A percentile compares a stretch with the other conserved stretches of the same genome.
Conservation (phyloP, 2,113 vertebrate genomes). For the Nothocercus julius region DNA sequence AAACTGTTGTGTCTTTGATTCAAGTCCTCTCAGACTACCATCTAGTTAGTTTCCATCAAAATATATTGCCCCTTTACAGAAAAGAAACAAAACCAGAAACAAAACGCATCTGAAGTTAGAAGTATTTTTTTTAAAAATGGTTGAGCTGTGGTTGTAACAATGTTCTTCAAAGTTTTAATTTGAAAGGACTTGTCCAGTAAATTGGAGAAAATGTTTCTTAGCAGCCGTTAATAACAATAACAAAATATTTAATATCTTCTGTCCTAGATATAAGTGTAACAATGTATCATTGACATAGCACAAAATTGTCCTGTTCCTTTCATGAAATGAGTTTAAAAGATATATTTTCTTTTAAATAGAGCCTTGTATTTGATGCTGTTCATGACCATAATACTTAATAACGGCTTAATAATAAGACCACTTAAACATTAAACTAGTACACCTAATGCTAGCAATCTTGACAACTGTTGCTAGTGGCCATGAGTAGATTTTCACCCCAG, state of each 20-base stretch:
- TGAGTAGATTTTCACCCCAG: neutral
- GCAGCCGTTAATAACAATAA: neutral
- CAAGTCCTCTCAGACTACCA: neutral
- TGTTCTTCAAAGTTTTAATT: neutral
- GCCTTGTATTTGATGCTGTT: neutral
- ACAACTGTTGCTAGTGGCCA: neutral
- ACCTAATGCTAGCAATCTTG: neutral
- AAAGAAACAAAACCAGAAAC: neutral
- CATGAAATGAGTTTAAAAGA: neutral
- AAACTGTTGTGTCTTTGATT: neutral
- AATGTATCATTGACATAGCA: neutral
- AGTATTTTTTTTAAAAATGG: neutral
- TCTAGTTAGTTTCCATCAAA: neutral
- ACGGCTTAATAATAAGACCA: neutral
- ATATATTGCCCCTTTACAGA: neutral
- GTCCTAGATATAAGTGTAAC: neutral
- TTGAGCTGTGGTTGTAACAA: neutral
- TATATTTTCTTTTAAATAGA: neutral
- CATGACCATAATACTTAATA: neutral
- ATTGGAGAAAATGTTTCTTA: neutral
- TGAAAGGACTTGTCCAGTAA: neutral
- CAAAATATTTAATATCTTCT: neutral
- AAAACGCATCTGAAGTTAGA: neutral
- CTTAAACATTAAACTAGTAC: neutral
- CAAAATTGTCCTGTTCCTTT: neutral